Evolutionary conservation across 2,797 vertebrate species (phyloP), one percentile per base, ranked within the genome.

Genomic region (Tapera naevia): DNA sequence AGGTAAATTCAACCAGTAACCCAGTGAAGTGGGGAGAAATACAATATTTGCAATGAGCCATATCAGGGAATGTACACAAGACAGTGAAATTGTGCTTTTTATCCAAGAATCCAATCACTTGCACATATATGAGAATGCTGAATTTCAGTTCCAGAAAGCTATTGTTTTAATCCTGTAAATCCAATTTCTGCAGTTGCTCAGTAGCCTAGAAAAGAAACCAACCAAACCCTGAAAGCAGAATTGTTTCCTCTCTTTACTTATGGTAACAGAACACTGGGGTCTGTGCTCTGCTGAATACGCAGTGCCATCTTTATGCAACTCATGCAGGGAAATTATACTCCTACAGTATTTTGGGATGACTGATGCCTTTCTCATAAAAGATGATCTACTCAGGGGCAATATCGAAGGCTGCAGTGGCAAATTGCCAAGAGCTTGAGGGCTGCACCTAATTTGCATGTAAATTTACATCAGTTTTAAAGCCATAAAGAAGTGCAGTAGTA

Each of bases 391-490:
- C 71, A 6, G 70, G 91, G 84, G 80, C 79, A 64, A 13, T 9
- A 48, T 54, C 27, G 51, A n/a, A 76, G 71, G 86, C 86, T 81
- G 80, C 27, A 0, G 33, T 61, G 78, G 89, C 72, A 65, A 57
- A 32, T 33, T 37, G 81, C 90, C 93, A 41, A 8, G 45, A 64
- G 75, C 90, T 71, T 5, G 56, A 90, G 90, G 88, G 88, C 74
- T 93, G 85, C 70, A 35, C 91, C 69, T 86, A 7, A 22, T 86
- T 24, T 95, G 86, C 79, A 88, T 84, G 75, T 11, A 32, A 86
- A 96, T 91, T 75, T 32, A 17, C 62, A 79, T 51, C 9, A 4
- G 39, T 79, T 95, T 86, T 41, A 50, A 35, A 85, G 61, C n/a
- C 50, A 5, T 46, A 28, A 33, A 81, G 83, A 50, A 69, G 65